phyloP scores from a whole-genome alignment of 2,113 vertebrate species.

The Grammomys dolichurus region DNA sequence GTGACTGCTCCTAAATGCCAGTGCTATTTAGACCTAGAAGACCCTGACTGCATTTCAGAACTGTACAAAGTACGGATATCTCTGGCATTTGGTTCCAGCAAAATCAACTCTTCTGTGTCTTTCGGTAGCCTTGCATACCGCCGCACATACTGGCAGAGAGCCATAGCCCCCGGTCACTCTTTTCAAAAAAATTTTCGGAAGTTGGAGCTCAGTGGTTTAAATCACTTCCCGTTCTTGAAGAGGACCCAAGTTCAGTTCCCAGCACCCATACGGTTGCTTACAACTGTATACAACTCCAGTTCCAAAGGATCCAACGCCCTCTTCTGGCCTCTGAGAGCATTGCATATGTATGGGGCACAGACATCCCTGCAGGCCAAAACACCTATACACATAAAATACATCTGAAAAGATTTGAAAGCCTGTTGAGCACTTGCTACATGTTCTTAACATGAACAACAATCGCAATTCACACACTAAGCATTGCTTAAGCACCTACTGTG shows the following conservation, averaged over 20 bases:
- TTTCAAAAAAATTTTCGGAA: background rate
- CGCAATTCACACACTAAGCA: background rate
- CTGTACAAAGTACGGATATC: constrained; percentile 21
- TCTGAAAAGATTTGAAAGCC: background rate
- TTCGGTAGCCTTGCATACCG: background rate
- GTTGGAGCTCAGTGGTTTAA: background rate
- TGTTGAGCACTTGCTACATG: background rate
- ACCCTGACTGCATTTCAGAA: constrained; percentile 38
- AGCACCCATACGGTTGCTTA: background rate
- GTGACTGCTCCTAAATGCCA: constrained; percentile 43
- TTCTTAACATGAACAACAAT: background rate
- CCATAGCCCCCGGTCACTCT: background rate
- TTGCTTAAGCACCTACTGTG: background rate
- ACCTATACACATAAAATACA: background rate
- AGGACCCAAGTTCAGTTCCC: background rate
- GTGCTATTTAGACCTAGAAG: constrained; percentile 4
- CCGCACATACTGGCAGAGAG: background rate
- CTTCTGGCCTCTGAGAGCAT: background rate
- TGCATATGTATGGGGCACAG: background rate
- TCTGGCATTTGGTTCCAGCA: background rate
- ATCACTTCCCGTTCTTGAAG: background rate
- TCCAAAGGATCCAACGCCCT: background rate
- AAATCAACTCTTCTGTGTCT: background rate
- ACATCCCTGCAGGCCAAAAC: background rate
- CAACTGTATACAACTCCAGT: background rate